Evolutionary conservation across 2,888 invertebrate species (phyloP), one percentile per base, ranked within the genome.

Genomic region (Spicauda simplicius): DNA sequence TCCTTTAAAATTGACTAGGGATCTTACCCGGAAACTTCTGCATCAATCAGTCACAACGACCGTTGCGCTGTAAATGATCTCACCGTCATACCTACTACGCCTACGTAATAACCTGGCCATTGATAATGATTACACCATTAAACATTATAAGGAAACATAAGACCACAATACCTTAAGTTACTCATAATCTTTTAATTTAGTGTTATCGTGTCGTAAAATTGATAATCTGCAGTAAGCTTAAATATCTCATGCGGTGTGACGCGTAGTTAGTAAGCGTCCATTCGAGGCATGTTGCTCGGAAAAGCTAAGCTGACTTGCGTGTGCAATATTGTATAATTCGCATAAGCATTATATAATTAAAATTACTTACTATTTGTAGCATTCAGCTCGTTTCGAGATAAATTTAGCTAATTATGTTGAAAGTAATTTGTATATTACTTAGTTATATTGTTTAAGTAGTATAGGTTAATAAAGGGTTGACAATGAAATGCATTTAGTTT

Each of bases 301-400:
- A 65, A 53, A 65, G 58, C 30, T 41, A 45, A 41, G 14, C 14
- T 33, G 58, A 45, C 53, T 18, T 37, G 37, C 58, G 58, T 65
- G 58, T 65, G 58, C 16, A 18, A 59, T 58, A 58, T 58, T 61
- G 61, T 61, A 61, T 61, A 61, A 61, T 53, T 65, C 64, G 18
- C 58, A 25, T 59, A 65, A 53, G 45, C 45, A 30, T 65, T 65
- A 65, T 53, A 20, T 54, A 65, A 65, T 65, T 54, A 65, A 65
- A 64, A 57, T 41, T 37, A 25, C 30, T 30, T 14, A 63, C 55
- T 30, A 55, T n/a, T 48, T 48, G 48, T 14, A 41, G 41, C 41
- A n/a, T 14, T 48, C 48, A 48, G 48, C 4, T 8, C 6, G 4
- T 16, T 14, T 48, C 0, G 25, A 16, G 8, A 48, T 7, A 16